phyloP scores from a whole-genome alignment of 2,888 invertebrate species.

The Cosmia trapezina region DNA sequence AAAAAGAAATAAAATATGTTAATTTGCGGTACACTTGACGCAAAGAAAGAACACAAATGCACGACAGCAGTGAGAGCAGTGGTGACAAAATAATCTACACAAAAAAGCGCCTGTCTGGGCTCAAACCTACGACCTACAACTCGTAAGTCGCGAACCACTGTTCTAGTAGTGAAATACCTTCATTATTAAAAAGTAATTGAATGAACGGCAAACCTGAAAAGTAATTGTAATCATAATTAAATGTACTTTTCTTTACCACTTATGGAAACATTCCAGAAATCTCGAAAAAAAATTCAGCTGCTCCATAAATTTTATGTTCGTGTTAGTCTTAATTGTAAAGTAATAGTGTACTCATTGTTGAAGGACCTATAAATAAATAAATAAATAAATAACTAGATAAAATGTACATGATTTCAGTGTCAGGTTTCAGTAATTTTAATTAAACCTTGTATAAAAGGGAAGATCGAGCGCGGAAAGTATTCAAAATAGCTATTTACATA shows the following conservation, averaged over 20 bases:
- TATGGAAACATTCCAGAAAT: background rate
- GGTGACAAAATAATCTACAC: no score
- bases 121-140: no score
- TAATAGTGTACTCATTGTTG: no score
- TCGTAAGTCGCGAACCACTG: background rate
- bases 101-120: no score
- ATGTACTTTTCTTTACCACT: no score
- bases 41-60: no score
- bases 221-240: background rate
- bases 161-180: background rate
- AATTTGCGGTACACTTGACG: no score
- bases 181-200: background rate
- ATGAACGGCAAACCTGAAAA: background rate
- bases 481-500: background rate
- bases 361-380: no score
- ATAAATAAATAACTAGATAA: no score
- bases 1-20: no score
- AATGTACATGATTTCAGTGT: background rate
- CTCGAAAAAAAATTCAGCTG: background rate
- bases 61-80: no score
- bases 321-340: no score
- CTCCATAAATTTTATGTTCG: background rate
- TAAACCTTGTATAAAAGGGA: background rate
- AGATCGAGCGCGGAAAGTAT: background rate
- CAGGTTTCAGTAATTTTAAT: background rate